These are phyloP conservation scores for Drosophila nikananu DNA, from an alignment of 1,140 invertebrate species.

Conservation along the genomic window DNA sequence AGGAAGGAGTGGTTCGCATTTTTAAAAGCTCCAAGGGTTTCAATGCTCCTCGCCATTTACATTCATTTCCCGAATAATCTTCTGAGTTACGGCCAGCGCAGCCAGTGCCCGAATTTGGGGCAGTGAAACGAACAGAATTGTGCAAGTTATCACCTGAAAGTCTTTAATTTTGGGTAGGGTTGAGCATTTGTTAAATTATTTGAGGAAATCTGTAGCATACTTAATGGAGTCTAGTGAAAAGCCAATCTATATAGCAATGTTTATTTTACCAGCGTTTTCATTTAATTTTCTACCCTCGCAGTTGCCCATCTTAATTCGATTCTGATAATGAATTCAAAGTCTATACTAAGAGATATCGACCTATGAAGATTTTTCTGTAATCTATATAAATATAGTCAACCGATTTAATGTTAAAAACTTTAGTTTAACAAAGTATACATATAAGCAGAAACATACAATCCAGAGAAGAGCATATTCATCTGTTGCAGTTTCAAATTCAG, in stretches of 20 bases:
- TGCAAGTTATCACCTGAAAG: neutral
- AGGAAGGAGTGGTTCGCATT: slow-evolving; percentile 30
- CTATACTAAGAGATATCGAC: neutral
- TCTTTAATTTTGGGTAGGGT: neutral
- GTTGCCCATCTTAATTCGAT: neutral
- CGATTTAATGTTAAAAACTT: neutral
- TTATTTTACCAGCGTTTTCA: neutral
- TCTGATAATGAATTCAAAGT: neutral
- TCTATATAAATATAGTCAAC: too few species aligned
- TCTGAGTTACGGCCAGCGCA: slow-evolving; percentile 36
- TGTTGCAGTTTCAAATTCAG: slow-evolving; percentile 31
- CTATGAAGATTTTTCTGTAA: neutral
- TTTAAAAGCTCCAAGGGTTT: slow-evolving; percentile 65
- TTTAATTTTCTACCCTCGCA: neutral
- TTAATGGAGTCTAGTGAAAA: too few species aligned
- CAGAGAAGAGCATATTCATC: neutral
- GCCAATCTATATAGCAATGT: neutral
- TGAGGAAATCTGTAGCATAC: slow-evolving; percentile 3
- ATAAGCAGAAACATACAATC: neutral
- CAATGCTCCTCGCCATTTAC: slow-evolving; percentile 71
- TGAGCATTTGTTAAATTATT: neutral
- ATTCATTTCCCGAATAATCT: slow-evolving; percentile 66
- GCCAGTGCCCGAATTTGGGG: slow-evolving; percentile 43
- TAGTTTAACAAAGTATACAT: neutral
- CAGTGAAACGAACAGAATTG: slow-evolving; percentile 39